Evolutionary conservation across 2,113 vertebrate species (phyloP), one percentile per base, ranked within the genome.

Genomic region (Opisthocomus hoazin): DNA sequence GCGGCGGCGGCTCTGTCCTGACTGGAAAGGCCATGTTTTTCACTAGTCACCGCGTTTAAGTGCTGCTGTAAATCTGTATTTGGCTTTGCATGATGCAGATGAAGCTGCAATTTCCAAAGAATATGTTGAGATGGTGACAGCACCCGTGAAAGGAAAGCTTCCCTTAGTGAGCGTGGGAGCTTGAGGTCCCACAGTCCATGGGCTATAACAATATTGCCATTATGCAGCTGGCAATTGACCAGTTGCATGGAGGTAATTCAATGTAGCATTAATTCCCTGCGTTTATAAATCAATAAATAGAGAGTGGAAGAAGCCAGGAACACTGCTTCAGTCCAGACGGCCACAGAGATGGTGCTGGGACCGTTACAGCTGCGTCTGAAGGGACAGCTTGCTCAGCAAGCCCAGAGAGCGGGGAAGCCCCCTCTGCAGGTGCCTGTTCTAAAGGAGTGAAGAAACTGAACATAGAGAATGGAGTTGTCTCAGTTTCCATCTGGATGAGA

Each of bases 1-100:
- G 15, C 1, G 4, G 46, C 6, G 5, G 48, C 21, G 32, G 17
- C 0, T 23, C 19, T 24, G 27, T 19, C 27, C 18, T 61, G 58
- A 5, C 27, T 12, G 58, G 15, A 43, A 34, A 18, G 20, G 14
- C 6, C 15, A 1, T 7, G 26, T 2, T 27, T n/a, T n/a, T 11
- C 18, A 2, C n/a, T 16, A 19, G 39, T 19, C 24, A 15, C 5
- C 0, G 5, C 21, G 1, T 8, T 21, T 23, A 17, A 29, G n/a
- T 18, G 51, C 45, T 5, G 29, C 51, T 58, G 3, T 10, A 39
- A 54, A 9, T 3, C 29, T 8, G 0, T 13, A 1, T 24, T 50
- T 36, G 29, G 37, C 30, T 37, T 51, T 53, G 26, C 22, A 3
- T n/a, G 2, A 3, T 15, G 64, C 37, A 16, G 46, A 9, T 37